Evolutionary conservation across 2,797 vertebrate species (phyloP).

Genomic region (Lindbergichthys nudifrons): DNA sequence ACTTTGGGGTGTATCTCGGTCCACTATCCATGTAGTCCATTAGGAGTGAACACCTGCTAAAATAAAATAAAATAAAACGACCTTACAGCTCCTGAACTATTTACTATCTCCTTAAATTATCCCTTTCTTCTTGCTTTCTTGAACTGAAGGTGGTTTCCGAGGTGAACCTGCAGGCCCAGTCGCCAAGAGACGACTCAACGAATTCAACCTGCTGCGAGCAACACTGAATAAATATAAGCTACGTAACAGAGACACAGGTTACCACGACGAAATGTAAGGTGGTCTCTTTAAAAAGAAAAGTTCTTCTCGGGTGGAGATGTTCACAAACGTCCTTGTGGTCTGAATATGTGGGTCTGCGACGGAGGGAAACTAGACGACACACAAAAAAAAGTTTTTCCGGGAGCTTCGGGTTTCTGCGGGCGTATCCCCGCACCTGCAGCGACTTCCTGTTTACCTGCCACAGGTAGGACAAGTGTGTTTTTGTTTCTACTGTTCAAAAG

Average conservation of each 20-base stretch:
- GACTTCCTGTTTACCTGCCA: constrained; percentile 70
- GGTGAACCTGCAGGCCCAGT: constrained; percentile 43
- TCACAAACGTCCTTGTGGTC: background rate
- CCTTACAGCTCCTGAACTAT: background rate
- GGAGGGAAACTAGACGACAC: background rate
- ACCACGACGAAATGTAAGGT: too few relatives aligned
- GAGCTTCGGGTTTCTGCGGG: constrained; percentile 66
- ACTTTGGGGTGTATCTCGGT: constrained; percentile 74
- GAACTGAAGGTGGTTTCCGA: background rate
- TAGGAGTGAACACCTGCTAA: background rate
- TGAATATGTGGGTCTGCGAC: background rate
- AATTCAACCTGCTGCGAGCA: background rate
- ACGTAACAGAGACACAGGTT: background rate
- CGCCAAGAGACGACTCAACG: background rate
- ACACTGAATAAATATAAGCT: background rate
- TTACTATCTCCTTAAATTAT: background rate
- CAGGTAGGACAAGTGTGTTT: background rate
- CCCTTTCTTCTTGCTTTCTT: background rate
- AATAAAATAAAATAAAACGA: background rate
- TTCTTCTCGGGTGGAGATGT: background rate
- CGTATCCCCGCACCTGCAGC: constrained; percentile 62
- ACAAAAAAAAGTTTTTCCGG: constrained; percentile 54
- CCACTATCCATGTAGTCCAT: constrained; percentile 83
- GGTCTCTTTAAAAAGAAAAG: too few relatives aligned
- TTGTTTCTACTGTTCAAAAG: background rate